These are phyloP conservation scores for Scalopus aquaticus DNA, from an alignment of 2,113 vertebrate genomes.

Conservation along the genomic window DNA sequence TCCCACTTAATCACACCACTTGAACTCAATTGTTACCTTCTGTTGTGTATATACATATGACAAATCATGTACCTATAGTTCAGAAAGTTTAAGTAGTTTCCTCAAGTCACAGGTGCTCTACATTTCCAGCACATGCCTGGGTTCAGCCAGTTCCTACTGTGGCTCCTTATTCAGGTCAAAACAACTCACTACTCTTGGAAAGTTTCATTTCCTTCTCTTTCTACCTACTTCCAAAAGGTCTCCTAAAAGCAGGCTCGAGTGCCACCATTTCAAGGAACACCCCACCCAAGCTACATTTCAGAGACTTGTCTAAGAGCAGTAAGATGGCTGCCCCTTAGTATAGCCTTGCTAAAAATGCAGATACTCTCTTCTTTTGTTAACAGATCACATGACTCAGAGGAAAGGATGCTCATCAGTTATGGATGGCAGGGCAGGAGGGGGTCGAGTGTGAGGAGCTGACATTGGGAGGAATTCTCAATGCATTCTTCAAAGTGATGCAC, in stretches of 20 bases:
- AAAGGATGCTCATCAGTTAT: background rate
- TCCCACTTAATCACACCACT: background rate
- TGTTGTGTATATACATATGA: background rate
- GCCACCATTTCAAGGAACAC: background rate
- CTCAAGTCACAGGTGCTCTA: background rate
- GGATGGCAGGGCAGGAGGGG: background rate
- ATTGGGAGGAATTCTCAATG: background rate
- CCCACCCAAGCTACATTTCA: background rate
- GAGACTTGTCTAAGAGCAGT: background rate
- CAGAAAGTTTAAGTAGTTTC: background rate
- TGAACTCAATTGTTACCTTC: background rate
- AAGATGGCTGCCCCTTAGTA: background rate
- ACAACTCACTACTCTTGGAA: background rate
- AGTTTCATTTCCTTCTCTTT: background rate
- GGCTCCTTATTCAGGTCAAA: background rate
- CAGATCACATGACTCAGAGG: background rate
- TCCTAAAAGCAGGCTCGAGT: background rate
- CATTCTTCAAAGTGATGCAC: background rate
- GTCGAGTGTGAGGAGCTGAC: background rate
- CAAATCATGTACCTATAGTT: background rate
- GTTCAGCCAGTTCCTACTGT: background rate
- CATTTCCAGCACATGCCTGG: background rate
- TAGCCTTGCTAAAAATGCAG: background rate
- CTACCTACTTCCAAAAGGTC: background rate
- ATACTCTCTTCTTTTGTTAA: background rate